These are phyloP conservation scores for Ornithoptera alexandrae DNA, from an alignment of 2,888 invertebrate genomes.

Conservation along the genomic window DNA sequence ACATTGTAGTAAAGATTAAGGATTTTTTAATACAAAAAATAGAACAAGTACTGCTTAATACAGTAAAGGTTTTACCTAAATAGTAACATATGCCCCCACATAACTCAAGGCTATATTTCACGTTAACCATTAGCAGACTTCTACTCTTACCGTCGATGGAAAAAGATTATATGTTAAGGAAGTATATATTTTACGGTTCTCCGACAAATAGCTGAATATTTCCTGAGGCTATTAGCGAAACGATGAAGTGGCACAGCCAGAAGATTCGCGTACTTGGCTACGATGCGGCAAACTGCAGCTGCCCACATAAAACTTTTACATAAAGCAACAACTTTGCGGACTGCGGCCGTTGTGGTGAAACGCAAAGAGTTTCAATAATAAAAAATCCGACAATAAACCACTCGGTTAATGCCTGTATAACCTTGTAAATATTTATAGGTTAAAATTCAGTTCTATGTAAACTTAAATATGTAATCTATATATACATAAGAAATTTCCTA, in stretches of 20 bases:
- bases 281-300: conserved; percentile 25
- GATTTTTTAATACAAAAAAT: too few relatives aligned
- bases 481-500: too few relatives aligned
- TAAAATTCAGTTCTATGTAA: too few relatives aligned
- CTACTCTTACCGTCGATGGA: not conserved
- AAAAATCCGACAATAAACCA: not conserved
- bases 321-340: conserved; percentile 11
- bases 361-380: not conserved
- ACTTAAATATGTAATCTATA: too few relatives aligned
- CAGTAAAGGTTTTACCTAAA: not conserved
- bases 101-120: not conserved
- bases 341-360: conserved; percentile 2
- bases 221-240: conserved; percentile 21
- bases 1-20: too few relatives aligned
- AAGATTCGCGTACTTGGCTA: conserved; percentile 17
- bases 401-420: not conserved
- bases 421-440: too few relatives aligned
- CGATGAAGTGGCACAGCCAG: conserved; percentile 13
- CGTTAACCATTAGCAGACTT: not conserved
- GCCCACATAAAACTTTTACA: conserved; percentile 21
- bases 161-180: not conserved
- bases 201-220: conserved; percentile 9
- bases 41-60: too few relatives aligned
- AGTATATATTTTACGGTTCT: conserved; percentile 8
- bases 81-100: too few relatives aligned